Percentiles rank a stretch among this genome's conserved stretches.
These are phyloP conservation scores for Drosophila pachea DNA, from an alignment of 1,140 invertebrate species.

Conservation along the genomic window DNA sequence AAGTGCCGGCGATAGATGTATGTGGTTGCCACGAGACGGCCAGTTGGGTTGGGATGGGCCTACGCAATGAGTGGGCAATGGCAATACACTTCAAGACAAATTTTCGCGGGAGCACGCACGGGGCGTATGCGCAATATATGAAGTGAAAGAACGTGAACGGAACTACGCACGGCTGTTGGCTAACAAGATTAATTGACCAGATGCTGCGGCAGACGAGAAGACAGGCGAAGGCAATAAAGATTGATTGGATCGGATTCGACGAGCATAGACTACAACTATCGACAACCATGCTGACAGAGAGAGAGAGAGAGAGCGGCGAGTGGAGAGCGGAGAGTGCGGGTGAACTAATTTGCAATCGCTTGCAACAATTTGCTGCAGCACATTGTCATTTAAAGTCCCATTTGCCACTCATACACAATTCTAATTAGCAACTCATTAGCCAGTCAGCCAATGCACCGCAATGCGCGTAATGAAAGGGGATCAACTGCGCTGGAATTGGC, in stretches of 20 bases:
- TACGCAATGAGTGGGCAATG: too few relatives aligned
- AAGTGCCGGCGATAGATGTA: too few relatives aligned
- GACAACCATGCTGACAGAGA: too few relatives aligned
- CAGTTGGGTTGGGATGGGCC: too few relatives aligned
- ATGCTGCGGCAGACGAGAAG: too few relatives aligned
- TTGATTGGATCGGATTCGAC: too few relatives aligned
- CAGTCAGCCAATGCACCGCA: slow-evolving; percentile 55
- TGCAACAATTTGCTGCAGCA: slow-evolving; percentile 32
- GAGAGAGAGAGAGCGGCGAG: too few relatives aligned
- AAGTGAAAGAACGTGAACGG: too few relatives aligned
- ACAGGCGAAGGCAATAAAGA: neutral
- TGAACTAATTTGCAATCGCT: slow-evolving; percentile 6
- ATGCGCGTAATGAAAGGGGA: slow-evolving; percentile 24
- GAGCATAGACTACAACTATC: too few relatives aligned
- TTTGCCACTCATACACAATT: slow-evolving; percentile 50
- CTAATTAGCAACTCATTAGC: slow-evolving; percentile 73
- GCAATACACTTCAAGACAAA: neutral
- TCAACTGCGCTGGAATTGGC: too few relatives aligned
- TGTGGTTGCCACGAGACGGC: too few relatives aligned
- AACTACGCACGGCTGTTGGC: neutral
- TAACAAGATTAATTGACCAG: neutral
- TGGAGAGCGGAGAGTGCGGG: too few relatives aligned
- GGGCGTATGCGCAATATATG: neutral
- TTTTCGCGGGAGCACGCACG: neutral
- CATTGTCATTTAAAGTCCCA: slow-evolving; percentile 61